These are phyloP conservation scores for Drosophila azteca DNA, from an alignment of 1,140 invertebrate genomes.

Conservation along the genomic window DNA sequence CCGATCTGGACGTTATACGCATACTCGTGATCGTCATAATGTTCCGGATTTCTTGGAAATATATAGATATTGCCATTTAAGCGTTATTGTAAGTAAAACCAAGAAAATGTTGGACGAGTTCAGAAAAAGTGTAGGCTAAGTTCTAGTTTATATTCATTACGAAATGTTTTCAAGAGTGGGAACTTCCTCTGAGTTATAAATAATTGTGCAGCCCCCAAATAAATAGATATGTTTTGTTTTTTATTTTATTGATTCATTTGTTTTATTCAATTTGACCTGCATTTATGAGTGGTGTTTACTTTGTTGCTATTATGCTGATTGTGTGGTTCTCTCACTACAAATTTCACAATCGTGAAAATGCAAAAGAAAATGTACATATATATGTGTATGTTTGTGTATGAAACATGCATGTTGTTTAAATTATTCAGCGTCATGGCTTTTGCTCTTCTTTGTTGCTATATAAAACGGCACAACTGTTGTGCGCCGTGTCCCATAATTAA, in stretches of 20 bases:
- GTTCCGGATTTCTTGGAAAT: no score
- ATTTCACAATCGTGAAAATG: conserved; percentile 37
- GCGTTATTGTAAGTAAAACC: no score
- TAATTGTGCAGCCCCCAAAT: not conserved
- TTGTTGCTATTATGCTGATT: conserved; percentile 23
- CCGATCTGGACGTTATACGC: no score
- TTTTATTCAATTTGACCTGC: conserved; percentile 64
- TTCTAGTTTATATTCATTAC: no score
- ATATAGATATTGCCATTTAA: no score
- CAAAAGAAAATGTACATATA: conserved; percentile 36
- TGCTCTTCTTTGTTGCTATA: conserved; percentile 43
- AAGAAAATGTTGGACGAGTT: no score
- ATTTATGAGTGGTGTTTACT: conserved; percentile 14
- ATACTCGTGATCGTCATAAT: no score
- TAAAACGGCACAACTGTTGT: conserved; percentile 56
- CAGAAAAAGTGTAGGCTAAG: no score
- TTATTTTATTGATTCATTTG: conserved; percentile 60
- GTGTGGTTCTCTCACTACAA: conserved; percentile 39
- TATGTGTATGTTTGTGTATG: not conserved
- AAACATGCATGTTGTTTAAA: conserved; percentile 8
- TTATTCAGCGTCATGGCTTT: conserved; percentile 14
- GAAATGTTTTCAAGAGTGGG: no score
- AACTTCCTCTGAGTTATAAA: no score
- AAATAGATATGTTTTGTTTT: conserved; percentile 7
- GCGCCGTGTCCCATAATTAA: conserved; percentile 13